Evolutionary conservation across 2,113 vertebrate species (phyloP), one percentile per base, ranked within the genome.

Genomic region (Oncorhynchus gorbuscha): DNA sequence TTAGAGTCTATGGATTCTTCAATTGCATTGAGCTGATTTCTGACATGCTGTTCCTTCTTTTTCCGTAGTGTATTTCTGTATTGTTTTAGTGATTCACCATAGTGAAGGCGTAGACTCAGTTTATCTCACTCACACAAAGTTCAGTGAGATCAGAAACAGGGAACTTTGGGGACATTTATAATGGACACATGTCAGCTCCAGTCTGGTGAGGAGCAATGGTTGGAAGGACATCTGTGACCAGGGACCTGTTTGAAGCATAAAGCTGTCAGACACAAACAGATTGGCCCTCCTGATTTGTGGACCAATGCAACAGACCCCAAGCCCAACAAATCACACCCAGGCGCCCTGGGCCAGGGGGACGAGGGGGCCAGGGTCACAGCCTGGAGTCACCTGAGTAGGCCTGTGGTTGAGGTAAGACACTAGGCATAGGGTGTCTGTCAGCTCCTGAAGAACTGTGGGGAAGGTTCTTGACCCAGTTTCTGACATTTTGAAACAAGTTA

Each of bases 201-300:
- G 77, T 81, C 76, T 81, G 72, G 62, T 73, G 74, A 45, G 69
- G 35, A 39, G 35, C 64, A 58, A 45, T 59, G 51, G 66, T 71
- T 55, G 48, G 32, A 74, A 76, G 70, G 62, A 66, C 67, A 86
- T 87, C 85, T 87, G 73, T 84, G 83, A 87, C 83, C 85, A 64
- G 74, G 80, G 30, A 55, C 71, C 81, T 89, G 88, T 92, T 93
- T 92, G 87, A 92, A 91, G 90, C 90, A 76, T 85, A 89, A 89
- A 92, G 82, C 78, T 82, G 84, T 89, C 87, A 79, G 76, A 67
- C 69, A 71, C 76, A 75, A 69, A 74, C 71, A 51, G 45, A 79
- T 74, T 74, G 68, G 51, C 61, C 81, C 69, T n/a, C 61, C 73
- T 91, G 89, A 90, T 89, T 88, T 92, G 89, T 81, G 85, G 74